phyloP scores from a whole-genome alignment of 2,797 vertebrate species.

The Astyanax mexicanus region DNA sequence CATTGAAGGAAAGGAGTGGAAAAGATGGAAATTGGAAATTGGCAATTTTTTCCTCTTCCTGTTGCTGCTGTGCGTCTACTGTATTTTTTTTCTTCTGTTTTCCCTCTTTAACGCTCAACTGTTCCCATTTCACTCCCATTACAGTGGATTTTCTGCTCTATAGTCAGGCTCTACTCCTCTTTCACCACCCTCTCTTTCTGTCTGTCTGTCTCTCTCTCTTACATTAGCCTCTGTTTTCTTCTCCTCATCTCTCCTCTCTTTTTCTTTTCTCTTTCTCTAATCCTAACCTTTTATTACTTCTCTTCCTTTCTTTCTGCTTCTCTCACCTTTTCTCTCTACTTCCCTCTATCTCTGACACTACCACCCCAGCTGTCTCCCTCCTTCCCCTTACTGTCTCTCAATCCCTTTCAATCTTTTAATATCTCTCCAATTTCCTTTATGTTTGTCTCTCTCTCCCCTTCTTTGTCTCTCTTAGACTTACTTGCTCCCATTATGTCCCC shows the following conservation, averaged over 20 bases:
- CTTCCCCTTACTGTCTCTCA: conserved; percentile 37
- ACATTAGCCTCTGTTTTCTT: no score
- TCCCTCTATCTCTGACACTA: neutral
- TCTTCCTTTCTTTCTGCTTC: no score
- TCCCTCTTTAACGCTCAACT: neutral
- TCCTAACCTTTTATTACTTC: no score
- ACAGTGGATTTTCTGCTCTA: conserved; percentile 3
- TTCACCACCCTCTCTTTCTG: conserved; percentile 9
- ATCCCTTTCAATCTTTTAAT: neutral
- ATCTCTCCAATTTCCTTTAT: no score
- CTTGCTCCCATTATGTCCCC: no score
- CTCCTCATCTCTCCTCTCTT: no score
- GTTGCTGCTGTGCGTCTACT: neutral
- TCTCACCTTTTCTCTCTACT: neutral
- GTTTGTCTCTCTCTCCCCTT: neutral
- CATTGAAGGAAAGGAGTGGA: conserved; percentile 42
- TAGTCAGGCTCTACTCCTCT: neutral
- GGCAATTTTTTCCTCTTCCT: conserved; percentile 40
- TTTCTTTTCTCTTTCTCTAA: neutral
- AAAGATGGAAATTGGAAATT: conserved; percentile 68
- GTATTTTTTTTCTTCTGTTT: conserved; percentile 3
- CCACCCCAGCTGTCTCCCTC: no score
- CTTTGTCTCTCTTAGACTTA: no score
- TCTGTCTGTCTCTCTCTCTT: neutral
- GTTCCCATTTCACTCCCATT: neutral